Evolutionary conservation across 2,113 vertebrate genomes (phyloP).

Genomic region (Lophotis ruficrista): DNA sequence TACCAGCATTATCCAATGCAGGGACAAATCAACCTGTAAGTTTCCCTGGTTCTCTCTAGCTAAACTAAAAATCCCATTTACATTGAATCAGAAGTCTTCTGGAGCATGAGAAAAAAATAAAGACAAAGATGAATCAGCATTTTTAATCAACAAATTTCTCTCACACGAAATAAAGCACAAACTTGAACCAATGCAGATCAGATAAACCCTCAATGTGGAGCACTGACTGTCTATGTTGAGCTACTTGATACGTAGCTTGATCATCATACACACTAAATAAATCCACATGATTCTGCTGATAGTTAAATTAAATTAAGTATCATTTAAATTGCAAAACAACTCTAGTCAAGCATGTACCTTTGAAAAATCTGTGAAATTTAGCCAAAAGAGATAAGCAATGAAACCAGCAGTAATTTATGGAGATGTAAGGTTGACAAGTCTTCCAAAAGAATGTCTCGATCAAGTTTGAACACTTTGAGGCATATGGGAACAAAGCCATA

Average conservation of each 20-base stretch:
- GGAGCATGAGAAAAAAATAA: background rate
- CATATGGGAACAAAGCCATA: background rate
- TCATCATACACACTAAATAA: background rate
- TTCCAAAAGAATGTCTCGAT: background rate
- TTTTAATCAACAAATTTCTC: background rate
- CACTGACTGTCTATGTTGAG: background rate
- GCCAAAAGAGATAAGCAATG: background rate
- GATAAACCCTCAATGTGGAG: background rate
- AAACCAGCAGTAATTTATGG: background rate
- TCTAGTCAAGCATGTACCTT: background rate
- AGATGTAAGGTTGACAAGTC: background rate
- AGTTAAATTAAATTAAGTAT: constrained; percentile 19
- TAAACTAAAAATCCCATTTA: background rate
- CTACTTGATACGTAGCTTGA: background rate
- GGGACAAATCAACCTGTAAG: background rate
- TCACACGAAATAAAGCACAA: background rate
- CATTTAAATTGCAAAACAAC: constrained; percentile 27
- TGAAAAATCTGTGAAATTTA: background rate
- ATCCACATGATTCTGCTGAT: background rate
- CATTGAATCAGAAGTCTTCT: background rate
- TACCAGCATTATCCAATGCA: background rate
- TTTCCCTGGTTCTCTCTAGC: background rate
- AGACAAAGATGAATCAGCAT: background rate
- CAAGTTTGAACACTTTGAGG: background rate
- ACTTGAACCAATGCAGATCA: background rate